phyloP scores from a whole-genome alignment of 2,797 vertebrate genomes.

The Malacoctenus gilli region DNA sequence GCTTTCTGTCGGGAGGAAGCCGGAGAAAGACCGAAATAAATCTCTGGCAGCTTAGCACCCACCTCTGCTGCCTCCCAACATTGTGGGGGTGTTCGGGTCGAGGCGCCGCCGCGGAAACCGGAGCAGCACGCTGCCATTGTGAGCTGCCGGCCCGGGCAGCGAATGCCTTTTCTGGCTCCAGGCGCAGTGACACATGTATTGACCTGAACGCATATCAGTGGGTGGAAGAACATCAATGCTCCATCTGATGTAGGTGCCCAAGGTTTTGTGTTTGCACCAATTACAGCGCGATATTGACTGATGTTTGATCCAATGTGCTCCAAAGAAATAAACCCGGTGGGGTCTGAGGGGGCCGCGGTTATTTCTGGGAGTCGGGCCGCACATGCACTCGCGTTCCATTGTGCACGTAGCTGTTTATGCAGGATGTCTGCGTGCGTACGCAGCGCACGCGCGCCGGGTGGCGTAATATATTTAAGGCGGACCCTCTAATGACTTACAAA shows the following conservation, averaged over 20 bases:
- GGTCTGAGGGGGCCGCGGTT: conserved; percentile 8
- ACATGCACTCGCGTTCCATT: conserved; percentile 11
- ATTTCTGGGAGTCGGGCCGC: conserved; percentile 19
- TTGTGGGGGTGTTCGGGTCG: conserved; percentile 36
- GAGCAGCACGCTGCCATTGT: neutral
- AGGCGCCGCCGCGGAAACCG: conserved; percentile 19
- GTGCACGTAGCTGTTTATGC: neutral
- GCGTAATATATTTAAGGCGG: neutral
- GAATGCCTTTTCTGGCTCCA: conserved; percentile 41
- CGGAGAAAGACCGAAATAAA: conserved; percentile 6
- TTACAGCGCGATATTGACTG: conserved; percentile 44
- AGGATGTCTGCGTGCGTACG: no score
- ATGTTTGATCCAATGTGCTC: conserved; percentile 43
- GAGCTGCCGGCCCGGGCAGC: conserved; percentile 16
- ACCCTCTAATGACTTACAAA: neutral
- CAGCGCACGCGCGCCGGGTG: no score
- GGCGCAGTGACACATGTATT: conserved; percentile 51
- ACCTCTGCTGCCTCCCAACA: neutral
- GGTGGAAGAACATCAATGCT: conserved; percentile 62
- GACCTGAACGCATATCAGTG: conserved; percentile 56
- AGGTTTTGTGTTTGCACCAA: conserved; percentile 50
- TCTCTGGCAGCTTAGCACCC: conserved; percentile 16
- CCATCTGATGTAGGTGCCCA: conserved; percentile 51
- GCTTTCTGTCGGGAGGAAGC: neutral
- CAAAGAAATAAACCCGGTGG: conserved; percentile 14